Base-by-base conservation (phyloP, 2,888 invertebrate species). In the Lissocephala sabroskyi region DNA sequence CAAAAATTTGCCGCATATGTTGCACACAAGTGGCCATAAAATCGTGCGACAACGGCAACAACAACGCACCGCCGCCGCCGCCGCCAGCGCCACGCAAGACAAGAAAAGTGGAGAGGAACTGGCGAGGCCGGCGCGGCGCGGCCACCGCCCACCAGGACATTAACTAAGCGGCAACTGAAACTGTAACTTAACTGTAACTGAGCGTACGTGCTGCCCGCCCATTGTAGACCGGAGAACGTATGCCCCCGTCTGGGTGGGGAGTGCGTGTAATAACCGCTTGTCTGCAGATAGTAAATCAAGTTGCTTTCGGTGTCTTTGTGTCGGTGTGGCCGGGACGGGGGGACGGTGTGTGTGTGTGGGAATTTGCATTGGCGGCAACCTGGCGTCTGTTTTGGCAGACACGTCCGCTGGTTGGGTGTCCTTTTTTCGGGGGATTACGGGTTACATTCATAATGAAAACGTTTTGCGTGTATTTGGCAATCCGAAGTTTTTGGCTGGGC, bases 231-330 rank as follows among this genome's bases (percentile, higher is more conserved):
- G n/a, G n/a, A n/a, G n/a, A n/a, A n/a, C n/a, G n/a, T 23, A 3
- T 23, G 23, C 23, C 7, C 23, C 26, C 35, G 18, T 48, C 32
- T 32, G 10, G 46, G 32, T 18, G 33, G 45, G 49, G 52, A 56
- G 55, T 62, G 60, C 67, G 60, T 70, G 60, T 56, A 66, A 63
- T 50, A 65, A 71, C 67, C 56, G 61, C 63, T 70, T 78, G 81
- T 77, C 78, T 77, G 55, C 63, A 71, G 77, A 67, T 73, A 77
- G 73, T 81, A 74, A 81, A 80, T 79, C 81, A 80, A 73, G 40
- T 35, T 51, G 56, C 48, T 39, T 45, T 40, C 46, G 46, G 52
- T 41, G 32, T 13, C 17, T 35, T 10, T 13, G 41, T 30, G 23
- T 7, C 23, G 7, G 23, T 23, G 3, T 23, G 23, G 4, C 23